Base-by-base conservation (phyloP, 1,140 invertebrate genomes). In the Geopemphigus sp. region DNA sequence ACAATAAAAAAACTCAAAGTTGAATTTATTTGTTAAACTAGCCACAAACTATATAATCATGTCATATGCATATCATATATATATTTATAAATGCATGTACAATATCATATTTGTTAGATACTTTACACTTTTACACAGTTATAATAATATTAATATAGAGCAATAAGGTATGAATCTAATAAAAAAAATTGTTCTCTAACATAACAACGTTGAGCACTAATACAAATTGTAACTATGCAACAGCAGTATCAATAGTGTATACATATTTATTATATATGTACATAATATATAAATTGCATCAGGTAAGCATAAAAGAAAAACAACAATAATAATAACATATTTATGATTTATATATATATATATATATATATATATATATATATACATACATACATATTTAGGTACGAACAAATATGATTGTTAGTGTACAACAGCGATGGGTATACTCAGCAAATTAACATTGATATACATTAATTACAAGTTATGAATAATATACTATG, bases 161-260 rank as follows among this genome's bases (percentile, higher is more conserved):
- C 73, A 50, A 39, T 47, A 4, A 39, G 32, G 32, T 68, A 22
- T 45, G 17, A 1, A 24, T 22, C 72, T 78, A 78, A 78, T 78
- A 78, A 61, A 61, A 78, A 78, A 50, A 12, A 78, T 78, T 63
- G 56, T 78, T 78, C 57, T 78, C 57, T 59, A 78, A 26, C 24
- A 57, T 59, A 61, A 78, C 73, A 78, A 78, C 57, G 15, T 78
- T 78, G 73, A 78, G 73, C 73, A 47, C 73, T 78, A 76, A 76
- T 22, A 32, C 32, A 63, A 45, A 78, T 45, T 47, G 56, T 45
- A 74, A 22, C 26, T 74, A 74, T 15, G n/a, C 56, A 61, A 61
- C 73, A 78, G 73, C 57, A 61, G 53, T 61, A 78, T 78, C 22
- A 5, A 11, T 26, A 70, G 26, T 5, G 5, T 70, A 26, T 50